Conservation (phyloP, 2,113 vertebrate species). For the Gambusia holbrooki region DNA sequence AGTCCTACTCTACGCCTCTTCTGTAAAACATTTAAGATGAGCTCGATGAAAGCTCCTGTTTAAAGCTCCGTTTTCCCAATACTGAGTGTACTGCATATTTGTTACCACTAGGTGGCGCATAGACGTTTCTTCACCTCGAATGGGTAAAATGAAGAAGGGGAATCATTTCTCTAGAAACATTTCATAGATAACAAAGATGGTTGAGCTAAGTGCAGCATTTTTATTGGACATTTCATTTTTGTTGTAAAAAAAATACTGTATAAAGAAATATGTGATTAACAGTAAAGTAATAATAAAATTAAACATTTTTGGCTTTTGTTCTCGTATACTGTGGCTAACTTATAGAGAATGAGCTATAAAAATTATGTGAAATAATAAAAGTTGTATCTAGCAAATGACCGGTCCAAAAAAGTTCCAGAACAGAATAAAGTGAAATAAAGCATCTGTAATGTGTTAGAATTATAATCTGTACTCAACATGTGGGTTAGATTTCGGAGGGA, state of each 20-base stretch:
- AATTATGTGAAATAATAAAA: not conserved
- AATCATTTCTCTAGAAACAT: no score
- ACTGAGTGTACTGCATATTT: not conserved
- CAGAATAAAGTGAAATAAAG: not conserved
- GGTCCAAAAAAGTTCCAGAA: not conserved
- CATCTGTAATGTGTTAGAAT: not conserved
- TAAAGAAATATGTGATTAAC: not conserved
- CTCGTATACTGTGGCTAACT: not conserved
- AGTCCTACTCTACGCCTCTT: not conserved
- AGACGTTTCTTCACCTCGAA: not conserved
- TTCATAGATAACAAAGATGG: no score
- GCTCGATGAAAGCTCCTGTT: not conserved
- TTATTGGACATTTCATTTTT: no score
- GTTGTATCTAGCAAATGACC: not conserved
- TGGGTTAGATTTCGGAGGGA: not conserved
- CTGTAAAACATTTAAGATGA: not conserved
- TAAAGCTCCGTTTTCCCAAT: not conserved
- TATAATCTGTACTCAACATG: not conserved
- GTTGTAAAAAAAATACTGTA: no score
- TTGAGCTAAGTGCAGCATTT: no score
- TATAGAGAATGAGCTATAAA: not conserved
- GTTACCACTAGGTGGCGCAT: not conserved
- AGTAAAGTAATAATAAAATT: not conserved
- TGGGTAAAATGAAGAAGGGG: no score
- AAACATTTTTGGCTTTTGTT: not conserved